Evolutionary conservation across 2,888 invertebrate species (phyloP).

Genomic region (Clunio marinus): DNA sequence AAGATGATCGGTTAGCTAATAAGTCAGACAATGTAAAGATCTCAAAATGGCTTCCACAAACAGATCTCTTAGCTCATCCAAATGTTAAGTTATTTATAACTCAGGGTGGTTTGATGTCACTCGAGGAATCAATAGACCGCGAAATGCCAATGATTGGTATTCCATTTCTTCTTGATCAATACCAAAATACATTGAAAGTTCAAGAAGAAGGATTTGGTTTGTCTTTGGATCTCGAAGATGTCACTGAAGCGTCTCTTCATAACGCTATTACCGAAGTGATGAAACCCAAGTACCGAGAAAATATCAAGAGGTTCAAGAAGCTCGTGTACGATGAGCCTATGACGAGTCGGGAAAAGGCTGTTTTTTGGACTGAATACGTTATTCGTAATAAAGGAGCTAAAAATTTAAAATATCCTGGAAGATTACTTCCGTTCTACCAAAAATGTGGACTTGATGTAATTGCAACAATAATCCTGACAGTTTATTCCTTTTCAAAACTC

Average conservation of each 20-base stretch:
- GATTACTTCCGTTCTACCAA: constrained; percentile 26
- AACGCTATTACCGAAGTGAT: constrained; percentile 42
- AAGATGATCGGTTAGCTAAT: constrained; percentile 46
- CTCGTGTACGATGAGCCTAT: constrained; percentile 29
- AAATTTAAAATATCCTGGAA: neutral
- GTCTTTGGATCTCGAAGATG: constrained; percentile 45
- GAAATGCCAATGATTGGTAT: constrained; percentile 45
- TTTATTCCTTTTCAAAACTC: too few relatives aligned
- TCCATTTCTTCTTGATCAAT: constrained; percentile 46
- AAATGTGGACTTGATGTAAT: neutral
- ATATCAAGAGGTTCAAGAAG: neutral
- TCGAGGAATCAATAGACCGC: constrained; percentile 51
- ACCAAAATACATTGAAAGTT: constrained; percentile 45
- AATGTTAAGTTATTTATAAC: constrained; percentile 53
- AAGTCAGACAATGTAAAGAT: constrained; percentile 46
- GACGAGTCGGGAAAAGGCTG: constrained; percentile 13
- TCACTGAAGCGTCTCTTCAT: constrained; percentile 44
- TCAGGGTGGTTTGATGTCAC: constrained; percentile 53
- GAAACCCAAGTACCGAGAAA: constrained; percentile 20
- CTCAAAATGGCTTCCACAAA: constrained; percentile 49
- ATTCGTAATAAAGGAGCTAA: constrained; percentile 28
- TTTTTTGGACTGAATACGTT: constrained; percentile 30
- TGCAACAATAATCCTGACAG: neutral
- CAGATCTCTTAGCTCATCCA: constrained; percentile 45
- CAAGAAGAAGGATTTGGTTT: constrained; percentile 9